These are phyloP conservation scores for Manacus vitellinus DNA, from an alignment of 2,113 vertebrate genomes.

Conservation along the genomic window DNA sequence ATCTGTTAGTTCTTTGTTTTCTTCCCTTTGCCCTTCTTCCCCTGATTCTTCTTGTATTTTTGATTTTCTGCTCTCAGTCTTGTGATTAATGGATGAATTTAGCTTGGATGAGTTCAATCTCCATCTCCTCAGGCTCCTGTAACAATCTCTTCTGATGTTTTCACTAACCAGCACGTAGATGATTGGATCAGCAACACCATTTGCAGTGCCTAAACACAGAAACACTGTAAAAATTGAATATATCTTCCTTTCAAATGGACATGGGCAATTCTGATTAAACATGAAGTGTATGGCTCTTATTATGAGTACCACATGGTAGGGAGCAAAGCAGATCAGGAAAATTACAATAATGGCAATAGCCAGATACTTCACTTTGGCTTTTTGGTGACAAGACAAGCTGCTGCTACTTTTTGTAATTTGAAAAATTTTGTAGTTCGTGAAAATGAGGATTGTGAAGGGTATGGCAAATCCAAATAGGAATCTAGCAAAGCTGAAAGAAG, in stretches of 20 bases:
- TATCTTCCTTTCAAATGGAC: conserved; percentile 68
- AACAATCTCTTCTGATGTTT: conserved; percentile 77
- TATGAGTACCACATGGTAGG: conserved; percentile 85
- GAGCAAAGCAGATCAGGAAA: conserved; percentile 87
- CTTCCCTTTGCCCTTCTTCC: neutral
- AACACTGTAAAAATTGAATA: conserved; percentile 73
- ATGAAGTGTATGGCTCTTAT: conserved; percentile 70
- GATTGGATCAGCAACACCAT: conserved; percentile 83
- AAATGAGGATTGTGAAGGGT: conserved; percentile 76
- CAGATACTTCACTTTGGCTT: conserved; percentile 75
- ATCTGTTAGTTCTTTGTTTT: neutral
- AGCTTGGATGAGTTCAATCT: neutral
- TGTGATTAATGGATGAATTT: neutral
- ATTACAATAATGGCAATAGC: conserved; percentile 77
- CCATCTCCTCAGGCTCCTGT: conserved; percentile 16
- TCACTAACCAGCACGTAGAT: conserved; percentile 84
- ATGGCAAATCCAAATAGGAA: conserved; percentile 78
- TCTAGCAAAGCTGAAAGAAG: conserved; percentile 71
- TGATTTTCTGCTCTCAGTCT: neutral
- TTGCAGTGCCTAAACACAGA: conserved; percentile 83
- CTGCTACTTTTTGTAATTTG: conserved; percentile 45
- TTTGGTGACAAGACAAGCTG: conserved; percentile 61
- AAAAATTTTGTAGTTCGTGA: conserved; percentile 80
- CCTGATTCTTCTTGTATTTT: conserved; percentile 26
- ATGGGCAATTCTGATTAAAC: conserved; percentile 5